Evolutionary conservation across 2,113 vertebrate species (phyloP).

Genomic region (Sander lucioperca): DNA sequence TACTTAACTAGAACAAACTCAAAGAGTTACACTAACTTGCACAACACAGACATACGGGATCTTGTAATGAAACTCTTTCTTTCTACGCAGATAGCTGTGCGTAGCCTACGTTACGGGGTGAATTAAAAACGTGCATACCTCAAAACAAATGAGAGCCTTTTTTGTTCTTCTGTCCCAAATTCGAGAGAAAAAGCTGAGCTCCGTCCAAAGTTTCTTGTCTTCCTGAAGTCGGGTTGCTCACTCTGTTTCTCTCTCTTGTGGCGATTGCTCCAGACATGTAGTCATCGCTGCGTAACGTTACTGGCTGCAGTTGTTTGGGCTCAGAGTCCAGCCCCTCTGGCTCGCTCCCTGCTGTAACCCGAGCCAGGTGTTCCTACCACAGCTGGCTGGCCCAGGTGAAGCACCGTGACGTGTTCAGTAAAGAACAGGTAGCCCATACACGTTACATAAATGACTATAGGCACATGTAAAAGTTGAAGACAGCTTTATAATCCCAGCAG

Average conservation of each 20-base stretch:
- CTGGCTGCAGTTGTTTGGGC: slow-evolving; percentile 34
- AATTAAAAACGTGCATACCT: slow-evolving; percentile 43
- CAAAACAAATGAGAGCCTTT: not conserved
- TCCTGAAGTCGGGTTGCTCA: slow-evolving; percentile 29
- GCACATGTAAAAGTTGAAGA: no score
- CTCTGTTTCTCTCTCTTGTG: slow-evolving; percentile 8
- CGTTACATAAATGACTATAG: no score
- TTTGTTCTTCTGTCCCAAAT: slow-evolving; percentile 1
- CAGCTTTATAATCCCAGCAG: no score
- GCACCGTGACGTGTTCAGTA: not conserved
- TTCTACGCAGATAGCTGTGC: not conserved
- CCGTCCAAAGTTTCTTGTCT: not conserved
- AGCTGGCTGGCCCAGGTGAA: slow-evolving; percentile 77
- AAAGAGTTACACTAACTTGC: not conserved
- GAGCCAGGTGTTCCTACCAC: slow-evolving; percentile 77
- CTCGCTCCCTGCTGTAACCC: slow-evolving; percentile 68
- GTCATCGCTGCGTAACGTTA: slow-evolving; percentile 56
- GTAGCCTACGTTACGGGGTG: no score
- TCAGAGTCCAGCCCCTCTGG: slow-evolving; percentile 74
- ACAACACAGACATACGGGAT: not conserved
- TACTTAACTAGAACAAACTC: not conserved
- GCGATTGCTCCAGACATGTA: slow-evolving; percentile 58
- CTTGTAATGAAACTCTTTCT: not conserved
- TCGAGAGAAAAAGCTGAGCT: not conserved
- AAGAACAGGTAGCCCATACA: no score